Evolutionary conservation across 2,113 vertebrate genomes (phyloP).

Genomic region (Peucedramus taeniatus): DNA sequence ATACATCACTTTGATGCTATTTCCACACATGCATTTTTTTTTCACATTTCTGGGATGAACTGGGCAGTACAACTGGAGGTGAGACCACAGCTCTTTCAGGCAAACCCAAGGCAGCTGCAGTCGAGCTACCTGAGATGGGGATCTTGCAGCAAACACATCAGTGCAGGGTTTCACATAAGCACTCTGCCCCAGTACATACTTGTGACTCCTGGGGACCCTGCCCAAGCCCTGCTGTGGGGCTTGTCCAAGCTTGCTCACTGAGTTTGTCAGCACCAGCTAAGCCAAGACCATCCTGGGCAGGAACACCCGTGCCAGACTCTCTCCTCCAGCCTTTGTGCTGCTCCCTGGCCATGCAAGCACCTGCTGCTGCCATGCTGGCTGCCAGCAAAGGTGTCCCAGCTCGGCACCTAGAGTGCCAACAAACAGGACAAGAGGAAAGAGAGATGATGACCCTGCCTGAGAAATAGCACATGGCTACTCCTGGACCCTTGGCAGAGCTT

Average conservation of each 20-base stretch:
- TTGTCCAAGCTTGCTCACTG: neutral
- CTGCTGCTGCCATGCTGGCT: accelerated
- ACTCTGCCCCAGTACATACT: accelerated
- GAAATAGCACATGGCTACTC: neutral
- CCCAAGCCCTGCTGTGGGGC: neutral
- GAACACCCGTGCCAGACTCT: accelerated
- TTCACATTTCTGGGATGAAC: neutral
- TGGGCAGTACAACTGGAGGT: neutral
- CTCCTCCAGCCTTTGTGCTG: neutral
- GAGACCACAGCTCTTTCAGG: neutral
- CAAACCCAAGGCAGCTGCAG: neutral
- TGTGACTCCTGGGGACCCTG: neutral
- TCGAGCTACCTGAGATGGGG: neutral
- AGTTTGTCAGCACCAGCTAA: neutral
- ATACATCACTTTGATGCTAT: neutral
- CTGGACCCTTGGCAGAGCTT: neutral
- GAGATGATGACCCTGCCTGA: neutral
- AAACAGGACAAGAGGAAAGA: neutral
- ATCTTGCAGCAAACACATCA: neutral
- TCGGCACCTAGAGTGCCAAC: neutral
- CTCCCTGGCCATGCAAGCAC: neutral
- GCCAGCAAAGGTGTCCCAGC: neutral
- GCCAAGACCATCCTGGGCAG: neutral
- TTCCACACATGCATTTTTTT: neutral
- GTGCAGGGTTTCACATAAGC: neutral